Conservation (phyloP, 2,888 invertebrate genomes). For the Clepsis dumicolana region DNA sequence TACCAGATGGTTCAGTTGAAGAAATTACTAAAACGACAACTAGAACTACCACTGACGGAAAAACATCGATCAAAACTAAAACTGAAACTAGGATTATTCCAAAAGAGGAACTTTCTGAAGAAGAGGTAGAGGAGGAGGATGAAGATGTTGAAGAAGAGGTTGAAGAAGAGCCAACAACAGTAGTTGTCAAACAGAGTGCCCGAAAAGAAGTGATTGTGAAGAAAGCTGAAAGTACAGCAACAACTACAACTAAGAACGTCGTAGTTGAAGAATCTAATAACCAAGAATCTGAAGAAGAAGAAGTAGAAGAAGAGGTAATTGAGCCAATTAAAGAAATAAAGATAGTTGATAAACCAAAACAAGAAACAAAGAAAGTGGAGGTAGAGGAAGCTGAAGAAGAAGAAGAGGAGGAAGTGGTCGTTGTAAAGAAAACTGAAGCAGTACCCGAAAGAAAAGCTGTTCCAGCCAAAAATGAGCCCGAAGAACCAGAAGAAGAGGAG, state of each 20-base stretch:
- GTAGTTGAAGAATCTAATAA: conserved; percentile 59
- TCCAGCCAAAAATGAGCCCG: conserved; percentile 44
- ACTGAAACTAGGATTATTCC: conserved; percentile 76
- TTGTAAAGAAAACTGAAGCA: conserved; percentile 39
- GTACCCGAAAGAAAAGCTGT: conserved; percentile 42
- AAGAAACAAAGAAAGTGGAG: conserved; percentile 42
- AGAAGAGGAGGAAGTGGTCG: conserved; percentile 41
- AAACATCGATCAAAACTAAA: conserved; percentile 75
- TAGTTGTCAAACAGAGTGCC: conserved; percentile 56
- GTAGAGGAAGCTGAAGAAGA: conserved; percentile 46
- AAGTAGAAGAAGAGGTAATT: conserved; percentile 54
- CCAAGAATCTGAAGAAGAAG: conserved; percentile 50
- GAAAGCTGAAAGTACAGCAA: conserved; percentile 70
- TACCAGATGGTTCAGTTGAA: conserved; percentile 75
- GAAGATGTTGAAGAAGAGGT: conserved; percentile 66
- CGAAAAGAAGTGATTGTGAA: conserved; percentile 58
- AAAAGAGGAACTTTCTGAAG: conserved; percentile 62
- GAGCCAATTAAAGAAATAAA: conserved; percentile 58
- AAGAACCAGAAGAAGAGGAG: conserved; percentile 47
- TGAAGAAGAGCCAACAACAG: conserved; percentile 53
- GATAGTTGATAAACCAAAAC: conserved; percentile 54
- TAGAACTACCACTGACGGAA: conserved; percentile 77
- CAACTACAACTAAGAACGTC: conserved; percentile 70
- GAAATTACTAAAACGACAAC: conserved; percentile 79
- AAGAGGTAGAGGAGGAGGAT: conserved; percentile 51